Evolutionary conservation across 1,140 invertebrate species (phyloP), one percentile per base, ranked within the genome.

Genomic region (Platyura marginata): DNA sequence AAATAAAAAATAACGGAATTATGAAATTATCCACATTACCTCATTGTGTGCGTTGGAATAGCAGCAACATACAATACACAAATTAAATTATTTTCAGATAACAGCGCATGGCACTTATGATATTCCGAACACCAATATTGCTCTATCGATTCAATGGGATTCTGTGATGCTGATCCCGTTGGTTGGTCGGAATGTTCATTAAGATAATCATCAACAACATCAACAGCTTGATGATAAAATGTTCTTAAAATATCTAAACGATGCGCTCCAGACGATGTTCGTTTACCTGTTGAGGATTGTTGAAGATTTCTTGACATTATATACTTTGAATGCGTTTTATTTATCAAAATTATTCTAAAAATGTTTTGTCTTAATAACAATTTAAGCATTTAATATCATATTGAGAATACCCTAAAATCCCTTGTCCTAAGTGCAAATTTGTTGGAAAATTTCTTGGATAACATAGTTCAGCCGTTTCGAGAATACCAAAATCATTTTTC

Each of bases 71-170:
- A 82, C 1, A 84, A 55, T 6, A 75, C 70, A 50, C 77, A 81
- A 42, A 80, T 67, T 47, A 82, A 62, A 45, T 77, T 65, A 50
- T 74, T 62, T 13, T 64, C 65, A 18, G 68, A 61, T 54, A 69
- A 11, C 8, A 75, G 52, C 11, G 73, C 78, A 50, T 86, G 81
- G 52, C 82, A 84, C 63, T 89, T 89, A 55, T 88, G 79, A 56
- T 82, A 82, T 55, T 86, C 81, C 0, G 80, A 82, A 53, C 78
- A 77, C 72, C 81, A 79, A 57, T 85, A 87, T 3, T 79, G 77
- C 64, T 87, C 83, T 29, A 57, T 50, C 23, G 34, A 10, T 42
- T 41, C 36, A n/a, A 25, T 13, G 3, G 37, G 37, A 16, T 19
- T 39, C 18, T 21, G 18, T 8, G 40, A 8, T 3, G 22, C 40